Conservation (phyloP, 2,113 vertebrate species). For the Microcebus griseorufus region DNA sequence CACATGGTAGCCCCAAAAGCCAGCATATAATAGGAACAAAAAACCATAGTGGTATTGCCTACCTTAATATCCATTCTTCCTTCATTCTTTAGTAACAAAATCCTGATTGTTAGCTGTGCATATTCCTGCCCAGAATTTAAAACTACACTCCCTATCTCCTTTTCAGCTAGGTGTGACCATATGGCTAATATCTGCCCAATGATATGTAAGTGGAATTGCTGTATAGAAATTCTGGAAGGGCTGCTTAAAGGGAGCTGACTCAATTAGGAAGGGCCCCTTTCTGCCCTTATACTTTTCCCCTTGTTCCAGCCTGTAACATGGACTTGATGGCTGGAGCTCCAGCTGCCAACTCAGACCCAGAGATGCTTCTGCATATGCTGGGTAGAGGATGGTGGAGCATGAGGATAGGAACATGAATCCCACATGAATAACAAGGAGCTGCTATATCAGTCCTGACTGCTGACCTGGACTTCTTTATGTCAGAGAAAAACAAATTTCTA, state of each 20-base stretch:
- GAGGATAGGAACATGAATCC: neutral
- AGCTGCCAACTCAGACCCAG: neutral
- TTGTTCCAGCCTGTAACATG: neutral
- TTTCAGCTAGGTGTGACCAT: neutral
- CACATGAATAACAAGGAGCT: neutral
- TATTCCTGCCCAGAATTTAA: constrained; percentile 31
- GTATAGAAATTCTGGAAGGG: neutral
- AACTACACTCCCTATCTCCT: constrained; percentile 12
- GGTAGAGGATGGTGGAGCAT: neutral
- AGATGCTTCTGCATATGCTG: neutral
- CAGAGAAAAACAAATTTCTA: neutral
- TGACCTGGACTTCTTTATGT: neutral
- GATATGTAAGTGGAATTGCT: neutral
- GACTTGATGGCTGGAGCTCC: neutral
- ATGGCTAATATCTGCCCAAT: constrained; percentile 25
- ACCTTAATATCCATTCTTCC: neutral
- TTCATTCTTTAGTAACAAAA: constrained; percentile 26
- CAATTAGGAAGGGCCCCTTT: neutral
- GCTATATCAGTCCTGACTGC: neutral
- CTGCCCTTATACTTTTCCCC: neutral
- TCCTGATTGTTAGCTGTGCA: neutral
- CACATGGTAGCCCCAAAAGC: constrained; percentile 30
- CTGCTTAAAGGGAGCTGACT: neutral
- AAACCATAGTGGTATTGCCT: neutral
- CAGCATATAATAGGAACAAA: constrained; percentile 20